These are phyloP conservation scores for Sturmia bella DNA, from an alignment of 2,888 invertebrate genomes.

Conservation along the genomic window DNA sequence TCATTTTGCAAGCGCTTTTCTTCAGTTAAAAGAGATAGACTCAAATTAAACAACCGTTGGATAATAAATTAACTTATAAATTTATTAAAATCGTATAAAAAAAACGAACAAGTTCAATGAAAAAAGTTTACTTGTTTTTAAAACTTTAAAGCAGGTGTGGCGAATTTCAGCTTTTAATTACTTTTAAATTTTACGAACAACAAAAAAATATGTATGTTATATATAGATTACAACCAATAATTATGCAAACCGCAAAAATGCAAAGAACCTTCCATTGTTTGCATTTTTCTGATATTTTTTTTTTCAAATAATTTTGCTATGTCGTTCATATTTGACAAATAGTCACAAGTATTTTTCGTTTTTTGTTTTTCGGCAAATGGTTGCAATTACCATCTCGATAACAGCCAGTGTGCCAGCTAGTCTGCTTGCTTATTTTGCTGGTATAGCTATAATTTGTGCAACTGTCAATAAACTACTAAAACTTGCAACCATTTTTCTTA, in stretches of 20 bases:
- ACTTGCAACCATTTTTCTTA: constrained; percentile 51
- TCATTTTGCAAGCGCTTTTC: too few relatives aligned
- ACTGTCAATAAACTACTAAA: constrained; percentile 66
- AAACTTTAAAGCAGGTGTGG: constrained; percentile 63
- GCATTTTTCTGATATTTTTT: constrained; percentile 24
- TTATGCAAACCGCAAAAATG: constrained; percentile 20
- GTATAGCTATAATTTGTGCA: constrained; percentile 68
- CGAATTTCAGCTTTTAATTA: constrained; percentile 63
- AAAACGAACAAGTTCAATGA: background rate
- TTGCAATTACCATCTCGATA: constrained; percentile 39
- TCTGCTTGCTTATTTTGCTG: constrained; percentile 26
- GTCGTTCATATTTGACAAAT: constrained; percentile 66
- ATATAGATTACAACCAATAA: background rate
- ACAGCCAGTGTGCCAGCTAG: constrained; percentile 61
- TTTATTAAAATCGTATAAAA: too few relatives aligned
- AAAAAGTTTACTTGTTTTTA: constrained; percentile 32
- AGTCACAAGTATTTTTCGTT: constrained; percentile 49
- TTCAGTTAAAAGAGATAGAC: too few relatives aligned
- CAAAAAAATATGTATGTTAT: too few relatives aligned
- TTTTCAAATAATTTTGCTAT: constrained; percentile 50
- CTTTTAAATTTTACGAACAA: constrained; percentile 16
- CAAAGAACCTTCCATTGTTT: constrained; percentile 39
- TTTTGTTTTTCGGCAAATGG: constrained; percentile 50
- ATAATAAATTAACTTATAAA: too few relatives aligned
- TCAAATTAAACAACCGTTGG: too few relatives aligned